Conservation (phyloP, 1,140 invertebrate species). For the Aphelinus certus region DNA sequence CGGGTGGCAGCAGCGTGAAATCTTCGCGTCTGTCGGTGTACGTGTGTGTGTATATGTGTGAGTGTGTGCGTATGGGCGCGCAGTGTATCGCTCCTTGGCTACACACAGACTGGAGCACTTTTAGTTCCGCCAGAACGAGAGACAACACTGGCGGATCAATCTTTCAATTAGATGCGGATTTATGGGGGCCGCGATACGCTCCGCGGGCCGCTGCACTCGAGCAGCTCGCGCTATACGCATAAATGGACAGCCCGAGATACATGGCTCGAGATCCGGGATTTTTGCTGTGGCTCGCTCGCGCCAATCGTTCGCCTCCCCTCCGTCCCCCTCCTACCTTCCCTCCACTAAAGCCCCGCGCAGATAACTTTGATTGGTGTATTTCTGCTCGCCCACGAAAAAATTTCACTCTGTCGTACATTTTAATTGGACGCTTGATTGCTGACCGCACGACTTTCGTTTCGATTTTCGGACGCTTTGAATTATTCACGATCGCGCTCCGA, state of each 20-base stretch:
- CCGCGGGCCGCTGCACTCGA: background rate
- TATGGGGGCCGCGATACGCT: constrained; percentile 39
- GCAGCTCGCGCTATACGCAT: constrained; percentile 1
- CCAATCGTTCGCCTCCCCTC: background rate
- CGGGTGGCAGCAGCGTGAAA: background rate
- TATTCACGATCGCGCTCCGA: no score
- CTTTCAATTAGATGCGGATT: constrained; percentile 51
- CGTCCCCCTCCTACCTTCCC: no score
- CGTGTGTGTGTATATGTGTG: no score
- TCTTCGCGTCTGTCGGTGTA: no score
- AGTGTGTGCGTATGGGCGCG: no score
- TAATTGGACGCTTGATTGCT: no score
- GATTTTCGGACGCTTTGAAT: no score
- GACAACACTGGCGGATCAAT: constrained; percentile 41
- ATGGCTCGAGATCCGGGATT: background rate
- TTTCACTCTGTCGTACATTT: no score
- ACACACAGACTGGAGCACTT: constrained; percentile 17
- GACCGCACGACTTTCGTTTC: no score
- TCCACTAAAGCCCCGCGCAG: background rate
- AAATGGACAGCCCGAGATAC: background rate
- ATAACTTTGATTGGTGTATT: background rate
- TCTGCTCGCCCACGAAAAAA: background rate
- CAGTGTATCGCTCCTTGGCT: no score
- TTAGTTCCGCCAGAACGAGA: constrained; percentile 36
- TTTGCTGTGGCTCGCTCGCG: background rate